These are phyloP conservation scores for Siderastrea radians DNA, from an alignment of 92 coral and sea anemone genomes.

Conservation along the genomic window DNA sequence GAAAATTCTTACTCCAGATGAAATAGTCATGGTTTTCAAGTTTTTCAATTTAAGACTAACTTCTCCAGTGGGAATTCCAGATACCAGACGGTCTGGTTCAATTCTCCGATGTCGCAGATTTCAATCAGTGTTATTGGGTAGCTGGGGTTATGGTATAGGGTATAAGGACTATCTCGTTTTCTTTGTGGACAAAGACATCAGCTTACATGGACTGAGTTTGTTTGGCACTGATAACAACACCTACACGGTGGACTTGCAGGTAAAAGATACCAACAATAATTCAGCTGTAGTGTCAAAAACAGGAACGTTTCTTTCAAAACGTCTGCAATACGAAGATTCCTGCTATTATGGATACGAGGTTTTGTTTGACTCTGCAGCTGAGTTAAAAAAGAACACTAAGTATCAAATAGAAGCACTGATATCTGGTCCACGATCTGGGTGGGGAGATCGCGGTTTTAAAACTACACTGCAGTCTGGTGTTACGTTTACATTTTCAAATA, in stretches of 20 bases:
- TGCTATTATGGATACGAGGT: not conserved
- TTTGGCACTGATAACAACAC: not conserved
- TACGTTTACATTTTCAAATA: not conserved
- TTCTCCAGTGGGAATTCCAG: not conserved
- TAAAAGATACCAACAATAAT: not conserved
- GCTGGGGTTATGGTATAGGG: not conserved
- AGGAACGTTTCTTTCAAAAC: not conserved
- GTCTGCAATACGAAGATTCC: not conserved
- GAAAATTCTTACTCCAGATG: not conserved
- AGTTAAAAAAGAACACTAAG: not conserved
- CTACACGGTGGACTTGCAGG: not conserved
- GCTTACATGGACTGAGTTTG: slow-evolving; percentile 1
- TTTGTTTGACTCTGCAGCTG: not conserved
- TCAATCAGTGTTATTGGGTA: not conserved
- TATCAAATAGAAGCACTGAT: not conserved
- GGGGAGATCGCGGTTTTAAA: not conserved
- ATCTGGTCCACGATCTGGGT: not conserved
- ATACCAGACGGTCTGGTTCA: not conserved
- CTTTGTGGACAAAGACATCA: not conserved
- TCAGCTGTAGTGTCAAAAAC: not conserved
- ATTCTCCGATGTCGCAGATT: slow-evolving; percentile 6
- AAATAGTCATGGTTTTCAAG: not conserved
- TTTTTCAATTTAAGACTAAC: not conserved
- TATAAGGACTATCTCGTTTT: not conserved
- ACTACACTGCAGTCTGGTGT: not conserved